These are phyloP conservation scores for Synodontis membranacea DNA, from an alignment of 2,113 vertebrate species.

Conservation along the genomic window DNA sequence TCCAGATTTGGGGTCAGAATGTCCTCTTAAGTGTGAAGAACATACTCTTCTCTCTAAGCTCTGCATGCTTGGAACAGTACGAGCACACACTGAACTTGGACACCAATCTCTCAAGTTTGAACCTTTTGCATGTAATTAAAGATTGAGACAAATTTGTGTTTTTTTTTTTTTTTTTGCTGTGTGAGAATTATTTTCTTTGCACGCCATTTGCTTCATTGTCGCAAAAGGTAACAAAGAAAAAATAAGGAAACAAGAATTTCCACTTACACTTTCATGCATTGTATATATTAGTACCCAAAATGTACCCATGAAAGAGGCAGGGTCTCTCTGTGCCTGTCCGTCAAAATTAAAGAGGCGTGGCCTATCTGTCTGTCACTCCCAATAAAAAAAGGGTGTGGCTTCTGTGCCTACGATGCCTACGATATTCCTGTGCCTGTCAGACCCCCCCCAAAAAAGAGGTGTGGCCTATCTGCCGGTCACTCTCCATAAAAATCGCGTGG, in stretches of 20 bases:
- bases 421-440: neutral
- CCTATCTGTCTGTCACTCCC: neutral
- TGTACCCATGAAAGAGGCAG: neutral
- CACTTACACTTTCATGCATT: neutral
- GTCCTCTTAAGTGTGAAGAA: neutral
- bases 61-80: neutral
- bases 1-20: constrained; percentile 16
- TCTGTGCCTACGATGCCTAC: no score
- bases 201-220: neutral
- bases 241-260: neutral
- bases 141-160: no score
- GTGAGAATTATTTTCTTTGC: neutral
- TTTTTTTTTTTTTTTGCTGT: neutral
- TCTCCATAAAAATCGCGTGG: no score
- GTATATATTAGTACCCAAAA: neutral
- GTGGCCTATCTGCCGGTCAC: neutral
- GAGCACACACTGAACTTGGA: neutral
- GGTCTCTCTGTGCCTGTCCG: neutral
- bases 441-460: neutral
- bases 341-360: neutral
- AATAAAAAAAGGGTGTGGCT: neutral
- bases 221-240: neutral
- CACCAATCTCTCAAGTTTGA: neutral
- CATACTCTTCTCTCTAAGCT: neutral
- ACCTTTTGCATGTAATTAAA: neutral